Evolutionary conservation across 2,888 invertebrate species (phyloP).

Genomic region (Agriopis leucophaearia): DNA sequence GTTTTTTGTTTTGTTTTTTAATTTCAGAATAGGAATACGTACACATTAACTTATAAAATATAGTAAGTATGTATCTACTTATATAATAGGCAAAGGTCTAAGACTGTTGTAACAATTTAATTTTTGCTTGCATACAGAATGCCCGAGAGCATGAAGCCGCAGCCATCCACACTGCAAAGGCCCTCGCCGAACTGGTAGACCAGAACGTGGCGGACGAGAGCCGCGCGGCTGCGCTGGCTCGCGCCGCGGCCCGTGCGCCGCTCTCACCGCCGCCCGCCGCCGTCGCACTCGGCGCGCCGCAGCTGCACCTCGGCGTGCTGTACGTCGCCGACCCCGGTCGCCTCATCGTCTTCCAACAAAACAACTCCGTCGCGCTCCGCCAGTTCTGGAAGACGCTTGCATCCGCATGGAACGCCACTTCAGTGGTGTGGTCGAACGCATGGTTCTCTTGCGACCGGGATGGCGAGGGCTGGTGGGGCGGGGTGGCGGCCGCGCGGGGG

Average conservation of each 20-base stretch:
- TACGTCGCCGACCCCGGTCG: slow-evolving; percentile 73
- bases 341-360: slow-evolving; percentile 79
- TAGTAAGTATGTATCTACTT: background rate
- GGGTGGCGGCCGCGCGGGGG: slow-evolving; percentile 78
- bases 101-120: background rate
- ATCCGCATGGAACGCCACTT: slow-evolving; percentile 79
- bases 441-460: slow-evolving; percentile 79
- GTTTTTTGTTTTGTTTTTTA: too few relatives aligned
- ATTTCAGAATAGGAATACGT: too few relatives aligned
- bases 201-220: slow-evolving; percentile 74
- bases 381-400: slow-evolving; percentile 85
- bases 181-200: slow-evolving; percentile 78
- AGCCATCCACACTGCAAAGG: slow-evolving; percentile 77
- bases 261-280: slow-evolving; percentile 77
- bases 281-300: slow-evolving; percentile 81
- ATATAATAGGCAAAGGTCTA: too few relatives aligned
- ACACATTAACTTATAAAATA: too few relatives aligned
- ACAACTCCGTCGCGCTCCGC: slow-evolving; percentile 80
- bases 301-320: slow-evolving; percentile 81
- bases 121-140: slow-evolving; percentile 59
- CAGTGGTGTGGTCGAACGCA: slow-evolving; percentile 79
- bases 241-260: slow-evolving; percentile 74
- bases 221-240: slow-evolving; percentile 75
- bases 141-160: slow-evolving; percentile 77
- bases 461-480: slow-evolving; percentile 78